These are phyloP conservation scores for Rosalia funebris DNA, from an alignment of 2,888 invertebrate species.

Conservation along the genomic window DNA sequence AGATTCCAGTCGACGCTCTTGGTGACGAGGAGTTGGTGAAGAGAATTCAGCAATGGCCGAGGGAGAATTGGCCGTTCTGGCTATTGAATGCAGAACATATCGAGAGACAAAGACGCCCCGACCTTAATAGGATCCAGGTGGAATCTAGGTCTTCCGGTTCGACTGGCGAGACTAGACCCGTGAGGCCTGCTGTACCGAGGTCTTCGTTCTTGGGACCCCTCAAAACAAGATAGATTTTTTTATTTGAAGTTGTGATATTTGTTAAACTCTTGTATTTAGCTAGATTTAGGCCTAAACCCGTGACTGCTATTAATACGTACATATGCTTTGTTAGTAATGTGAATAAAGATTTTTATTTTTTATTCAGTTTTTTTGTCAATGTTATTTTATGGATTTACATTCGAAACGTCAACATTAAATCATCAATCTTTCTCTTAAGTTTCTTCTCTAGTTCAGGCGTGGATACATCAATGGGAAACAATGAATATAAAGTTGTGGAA, in stretches of 20 bases:
- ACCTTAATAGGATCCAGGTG: not conserved
- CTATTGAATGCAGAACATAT: slow-evolving; percentile 75
- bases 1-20: slow-evolving; percentile 73
- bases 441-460: too few species aligned
- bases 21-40: slow-evolving; percentile 73
- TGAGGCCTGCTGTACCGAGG: not conserved
- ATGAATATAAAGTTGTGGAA: too few species aligned
- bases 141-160: not conserved
- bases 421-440: too few species aligned
- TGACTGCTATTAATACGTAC: too few species aligned
- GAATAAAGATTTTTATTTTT: slow-evolving; percentile 8
- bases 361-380: not conserved
- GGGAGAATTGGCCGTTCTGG: slow-evolving; percentile 79
- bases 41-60: slow-evolving; percentile 72
- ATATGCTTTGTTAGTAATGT: too few species aligned
- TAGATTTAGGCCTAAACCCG: too few species aligned
- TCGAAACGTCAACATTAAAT: too few species aligned
- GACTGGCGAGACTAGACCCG: not conserved
- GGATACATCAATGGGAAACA: too few species aligned
- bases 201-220: not conserved
- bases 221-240: not conserved
- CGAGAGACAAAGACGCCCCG: slow-evolving; percentile 60
- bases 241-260: slow-evolving; percentile 1
- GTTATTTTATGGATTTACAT: too few species aligned
- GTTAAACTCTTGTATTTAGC: too few species aligned